These are phyloP conservation scores for Cetoscarus ocellatus DNA, from an alignment of 2,797 vertebrate species.

Conservation along the genomic window DNA sequence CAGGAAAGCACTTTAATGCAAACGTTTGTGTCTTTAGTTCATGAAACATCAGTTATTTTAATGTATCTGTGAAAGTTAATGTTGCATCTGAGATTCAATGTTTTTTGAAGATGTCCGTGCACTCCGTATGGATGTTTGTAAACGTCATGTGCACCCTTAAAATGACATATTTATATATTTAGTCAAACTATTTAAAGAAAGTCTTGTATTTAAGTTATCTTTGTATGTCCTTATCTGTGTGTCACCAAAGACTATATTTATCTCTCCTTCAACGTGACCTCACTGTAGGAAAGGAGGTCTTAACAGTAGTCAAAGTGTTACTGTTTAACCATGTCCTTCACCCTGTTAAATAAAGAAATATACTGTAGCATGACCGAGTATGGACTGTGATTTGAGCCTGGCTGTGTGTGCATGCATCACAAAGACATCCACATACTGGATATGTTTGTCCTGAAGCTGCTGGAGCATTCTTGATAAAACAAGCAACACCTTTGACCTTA, in stretches of 20 bases:
- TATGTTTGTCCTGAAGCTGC: too few species aligned
- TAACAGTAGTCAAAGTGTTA: conserved; percentile 71
- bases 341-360: conserved; percentile 83
- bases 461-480: too few species aligned
- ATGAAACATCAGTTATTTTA: conserved; percentile 70
- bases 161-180: conserved; percentile 47
- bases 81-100: conserved; percentile 70
- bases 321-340: conserved; percentile 68
- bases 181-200: conserved; percentile 79
- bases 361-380: conserved; percentile 58
- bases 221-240: conserved; percentile 79
- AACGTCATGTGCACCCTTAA: conserved; percentile 61
- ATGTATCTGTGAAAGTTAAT: conserved; percentile 67
- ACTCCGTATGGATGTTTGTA: conserved; percentile 53
- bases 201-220: conserved; percentile 82
- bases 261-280: conserved; percentile 54
- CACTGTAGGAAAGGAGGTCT: conserved; percentile 39
- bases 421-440: too few species aligned
- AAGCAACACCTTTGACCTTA: too few species aligned
- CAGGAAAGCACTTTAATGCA: conserved; percentile 83
- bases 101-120: conserved; percentile 62
- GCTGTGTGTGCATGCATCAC: conserved; percentile 21
- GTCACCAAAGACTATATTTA: conserved; percentile 84
- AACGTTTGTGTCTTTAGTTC: conserved; percentile 41
- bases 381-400: conserved; percentile 53